A percentile compares a stretch with the other conserved stretches of the same genome.
These are phyloP conservation scores for Mixornis gularis DNA, from an alignment of 2,113 vertebrate species.

Conservation along the genomic window DNA sequence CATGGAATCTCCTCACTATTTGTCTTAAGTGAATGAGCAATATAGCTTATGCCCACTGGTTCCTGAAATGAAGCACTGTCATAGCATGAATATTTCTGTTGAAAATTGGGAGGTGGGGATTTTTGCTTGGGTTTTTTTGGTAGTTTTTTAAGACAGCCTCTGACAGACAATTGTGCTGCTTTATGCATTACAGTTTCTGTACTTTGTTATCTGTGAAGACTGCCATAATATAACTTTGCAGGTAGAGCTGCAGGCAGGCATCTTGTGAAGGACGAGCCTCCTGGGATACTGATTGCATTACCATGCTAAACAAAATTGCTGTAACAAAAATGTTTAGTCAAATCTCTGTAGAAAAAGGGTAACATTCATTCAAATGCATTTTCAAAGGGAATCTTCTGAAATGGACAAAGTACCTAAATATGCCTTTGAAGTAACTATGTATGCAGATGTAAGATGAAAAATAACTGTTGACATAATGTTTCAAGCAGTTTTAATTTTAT, in stretches of 20 bases:
- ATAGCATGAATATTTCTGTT: background rate
- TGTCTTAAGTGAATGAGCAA: slow-evolving; percentile 66
- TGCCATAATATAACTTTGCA: background rate
- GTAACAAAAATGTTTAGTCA: slow-evolving; percentile 36
- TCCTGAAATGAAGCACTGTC: slow-evolving; percentile 53
- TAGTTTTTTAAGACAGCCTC: background rate
- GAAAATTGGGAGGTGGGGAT: background rate
- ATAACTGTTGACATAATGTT: background rate
- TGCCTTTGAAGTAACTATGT: background rate
- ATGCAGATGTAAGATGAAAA: background rate
- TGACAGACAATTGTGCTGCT: background rate
- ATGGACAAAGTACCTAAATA: background rate
- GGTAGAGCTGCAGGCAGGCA: background rate
- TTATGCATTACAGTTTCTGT: background rate
- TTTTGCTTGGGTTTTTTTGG: background rate
- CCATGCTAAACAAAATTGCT: slow-evolving; percentile 33
- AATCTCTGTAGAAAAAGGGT: background rate
- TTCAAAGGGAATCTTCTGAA: background rate
- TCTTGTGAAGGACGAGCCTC: slow-evolving; percentile 4
- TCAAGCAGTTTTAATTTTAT: background rate
- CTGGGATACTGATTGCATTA: slow-evolving; percentile 20
- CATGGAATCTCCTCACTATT: slow-evolving; percentile 53
- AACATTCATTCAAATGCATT: background rate
- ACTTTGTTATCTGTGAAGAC: background rate
- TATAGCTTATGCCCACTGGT: slow-evolving; percentile 22